phyloP scores from a whole-genome alignment of 1,140 invertebrate species.

The Thalassaphorura encarpata region DNA sequence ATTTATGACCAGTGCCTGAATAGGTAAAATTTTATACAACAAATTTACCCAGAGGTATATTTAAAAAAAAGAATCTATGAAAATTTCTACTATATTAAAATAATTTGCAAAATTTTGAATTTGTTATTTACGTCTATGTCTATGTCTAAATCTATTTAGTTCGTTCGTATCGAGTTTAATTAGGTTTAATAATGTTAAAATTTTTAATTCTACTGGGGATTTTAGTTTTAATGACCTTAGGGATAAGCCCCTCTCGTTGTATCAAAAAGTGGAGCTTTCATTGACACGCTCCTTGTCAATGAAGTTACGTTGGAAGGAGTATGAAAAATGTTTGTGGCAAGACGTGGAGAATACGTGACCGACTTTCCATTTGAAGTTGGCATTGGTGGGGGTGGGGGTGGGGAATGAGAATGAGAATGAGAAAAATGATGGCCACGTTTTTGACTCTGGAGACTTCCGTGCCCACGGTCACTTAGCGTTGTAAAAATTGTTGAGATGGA shows the following conservation, averaged over 20 bases:
- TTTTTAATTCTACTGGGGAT: too few species aligned
- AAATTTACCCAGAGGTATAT: too few species aligned
- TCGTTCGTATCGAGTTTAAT: too few species aligned
- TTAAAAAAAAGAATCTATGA: too few species aligned
- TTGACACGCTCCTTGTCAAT: constrained; percentile 31
- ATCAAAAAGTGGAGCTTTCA: constrained; percentile 31
- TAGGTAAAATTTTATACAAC: too few species aligned
- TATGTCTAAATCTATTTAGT: too few species aligned
- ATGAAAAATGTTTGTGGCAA: constrained; percentile 31
- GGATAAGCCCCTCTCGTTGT: constrained; percentile 29
- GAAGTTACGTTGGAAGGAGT: constrained; percentile 31
- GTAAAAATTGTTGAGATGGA: constrained; percentile 34
- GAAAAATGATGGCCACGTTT: constrained; percentile 7
- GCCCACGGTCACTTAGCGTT: constrained; percentile 27
- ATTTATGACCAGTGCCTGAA: too few species aligned
- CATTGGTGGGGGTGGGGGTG: constrained; percentile 22
- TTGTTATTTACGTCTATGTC: too few species aligned
- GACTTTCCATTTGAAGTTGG: constrained; percentile 20
- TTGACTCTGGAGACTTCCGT: constrained; percentile 30
- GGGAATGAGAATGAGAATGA: constrained; percentile 8
- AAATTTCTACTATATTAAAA: too few species aligned
- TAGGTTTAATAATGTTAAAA: too few species aligned
- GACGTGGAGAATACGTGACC: constrained; percentile 28
- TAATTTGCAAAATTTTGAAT: too few species aligned
- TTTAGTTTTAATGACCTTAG: too few species aligned